Evolutionary conservation across 1,140 invertebrate genomes (phyloP).

Genomic region (Parasteatoda tepidariorum): DNA sequence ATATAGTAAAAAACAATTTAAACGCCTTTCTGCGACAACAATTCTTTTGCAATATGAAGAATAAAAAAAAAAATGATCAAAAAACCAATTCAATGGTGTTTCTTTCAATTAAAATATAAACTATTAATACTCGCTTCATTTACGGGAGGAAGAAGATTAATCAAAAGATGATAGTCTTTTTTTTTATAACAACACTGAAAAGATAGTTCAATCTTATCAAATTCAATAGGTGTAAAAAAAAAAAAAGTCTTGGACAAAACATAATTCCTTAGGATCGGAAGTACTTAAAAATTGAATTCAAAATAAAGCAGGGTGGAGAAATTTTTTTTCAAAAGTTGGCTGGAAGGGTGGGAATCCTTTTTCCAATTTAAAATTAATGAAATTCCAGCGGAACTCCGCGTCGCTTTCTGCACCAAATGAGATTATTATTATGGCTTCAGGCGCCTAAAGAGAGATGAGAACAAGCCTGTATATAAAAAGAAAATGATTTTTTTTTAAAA

Average conservation of each 20-base stretch:
- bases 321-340: not conserved
- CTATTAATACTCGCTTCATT: too few relatives aligned
- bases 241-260: not conserved
- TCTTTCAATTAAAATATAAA: too few relatives aligned
- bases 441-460: not conserved
- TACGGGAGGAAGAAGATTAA: too few relatives aligned
- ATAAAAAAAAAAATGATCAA: too few relatives aligned
- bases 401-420: slow-evolving; percentile 12
- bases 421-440: slow-evolving; percentile 25
- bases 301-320: not conserved
- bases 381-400: slow-evolving; percentile 34
- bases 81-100: too few relatives aligned
- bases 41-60: too few relatives aligned
- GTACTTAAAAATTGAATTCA: not conserved
- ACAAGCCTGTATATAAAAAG: not conserved
- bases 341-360: not conserved
- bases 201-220: not conserved
- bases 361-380: slow-evolving; percentile 55
- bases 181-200: too few relatives aligned
- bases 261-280: not conserved
- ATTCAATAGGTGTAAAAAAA: not conserved
- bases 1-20: too few relatives aligned
- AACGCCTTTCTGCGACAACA: too few relatives aligned
- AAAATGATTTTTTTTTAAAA: not conserved
- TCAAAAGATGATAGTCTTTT: too few relatives aligned